Conservation (phyloP, 2,113 vertebrate species). For the cat (Felis catus) region F.catus_Fca126_mat1.0 CM031424.1:81204501-81205000, state of each 20-base stretch:
- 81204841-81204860: not conserved
- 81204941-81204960: not conserved
- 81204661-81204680: not conserved
- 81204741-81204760: not conserved
- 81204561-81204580: not conserved
- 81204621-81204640: not conserved
- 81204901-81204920: not conserved
- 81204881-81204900: not conserved
- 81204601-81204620: not conserved
- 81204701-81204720: not conserved
- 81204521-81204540: not conserved
- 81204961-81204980: not conserved
- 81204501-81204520: not conserved
- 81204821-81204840: not conserved
- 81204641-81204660: not conserved
- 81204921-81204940: slow-evolving; percentile 15
- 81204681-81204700: not conserved
- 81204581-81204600: not conserved
- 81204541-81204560: slow-evolving; percentile 11
- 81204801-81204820: not conserved
- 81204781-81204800: not conserved
- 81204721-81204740: not conserved
- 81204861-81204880: not conserved
- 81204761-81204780: not conserved
- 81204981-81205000: not conserved